Conservation (phyloP, 2,888 invertebrate species). For the Drosophila prostipennis region DNA sequence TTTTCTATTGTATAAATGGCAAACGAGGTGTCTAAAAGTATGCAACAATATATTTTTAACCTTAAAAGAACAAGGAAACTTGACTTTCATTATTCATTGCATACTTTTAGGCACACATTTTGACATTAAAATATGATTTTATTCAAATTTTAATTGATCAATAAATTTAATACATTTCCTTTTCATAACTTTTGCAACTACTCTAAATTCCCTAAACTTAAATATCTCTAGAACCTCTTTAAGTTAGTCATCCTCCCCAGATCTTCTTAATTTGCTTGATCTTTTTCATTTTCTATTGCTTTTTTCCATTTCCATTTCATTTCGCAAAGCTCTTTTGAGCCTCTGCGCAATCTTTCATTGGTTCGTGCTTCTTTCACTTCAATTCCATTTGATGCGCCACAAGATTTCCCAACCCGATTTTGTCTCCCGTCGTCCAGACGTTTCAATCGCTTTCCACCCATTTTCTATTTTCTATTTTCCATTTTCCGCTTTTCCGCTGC, state of each 20-base stretch:
- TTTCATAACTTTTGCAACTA: neutral
- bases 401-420: slow-evolving; percentile 14
- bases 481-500: neutral
- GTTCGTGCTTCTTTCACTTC: slow-evolving; percentile 16
- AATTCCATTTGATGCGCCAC: slow-evolving; percentile 31
- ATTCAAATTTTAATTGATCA: too few relatives aligned
- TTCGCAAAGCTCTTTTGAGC: slow-evolving; percentile 33
- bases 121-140: too few relatives aligned
- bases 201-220: too few relatives aligned
- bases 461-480: neutral
- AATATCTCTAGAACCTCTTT: too few relatives aligned
- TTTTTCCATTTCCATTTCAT: slow-evolving; percentile 30
- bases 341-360: slow-evolving; percentile 17
- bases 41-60: too few relatives aligned
- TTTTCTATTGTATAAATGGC: too few relatives aligned
- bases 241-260: neutral
- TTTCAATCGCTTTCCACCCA: slow-evolving; percentile 20
- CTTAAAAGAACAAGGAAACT: too few relatives aligned
- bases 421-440: slow-evolving; percentile 5
- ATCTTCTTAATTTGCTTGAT: slow-evolving; percentile 3
- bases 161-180: too few relatives aligned
- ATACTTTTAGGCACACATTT: too few relatives aligned
- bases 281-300: neutral
- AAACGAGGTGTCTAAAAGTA: too few relatives aligned
- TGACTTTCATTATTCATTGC: too few relatives aligned